These are phyloP conservation scores for Channa maculata DNA, from an alignment of 2,113 vertebrate species.

Conservation along the genomic window DNA sequence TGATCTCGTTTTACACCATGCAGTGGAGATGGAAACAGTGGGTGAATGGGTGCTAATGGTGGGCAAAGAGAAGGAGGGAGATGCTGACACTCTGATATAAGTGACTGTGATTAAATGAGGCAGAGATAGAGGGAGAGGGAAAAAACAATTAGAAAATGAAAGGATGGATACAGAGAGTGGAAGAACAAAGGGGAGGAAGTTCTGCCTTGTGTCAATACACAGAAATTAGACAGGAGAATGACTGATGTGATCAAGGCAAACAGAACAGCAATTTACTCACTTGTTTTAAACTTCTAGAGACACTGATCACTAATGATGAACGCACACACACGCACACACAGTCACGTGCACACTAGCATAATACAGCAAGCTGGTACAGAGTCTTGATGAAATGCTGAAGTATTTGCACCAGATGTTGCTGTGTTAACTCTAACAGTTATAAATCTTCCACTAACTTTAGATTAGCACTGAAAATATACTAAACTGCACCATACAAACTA, in stretches of 20 bases:
- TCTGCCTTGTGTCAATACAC: conserved; percentile 10
- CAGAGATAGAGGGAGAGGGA: conserved; percentile 25
- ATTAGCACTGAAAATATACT: neutral
- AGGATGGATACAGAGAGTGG: conserved; percentile 12
- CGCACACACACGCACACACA: conserved; percentile 23
- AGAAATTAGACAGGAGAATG: conserved; percentile 32
- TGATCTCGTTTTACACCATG: conserved; percentile 19
- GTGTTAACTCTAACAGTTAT: neutral
- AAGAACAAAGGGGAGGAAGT: neutral
- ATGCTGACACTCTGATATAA: conserved; percentile 14
- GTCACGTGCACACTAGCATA: neutral
- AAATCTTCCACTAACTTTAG: neutral
- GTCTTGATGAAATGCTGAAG: conserved; percentile 17
- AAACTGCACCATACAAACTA: neutral
- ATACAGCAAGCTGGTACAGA: neutral
- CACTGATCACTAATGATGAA: conserved; percentile 1
- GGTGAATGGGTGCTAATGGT: conserved; percentile 22
- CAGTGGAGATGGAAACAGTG: neutral
- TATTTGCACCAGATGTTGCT: conserved; percentile 19
- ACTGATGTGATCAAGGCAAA: conserved; percentile 31
- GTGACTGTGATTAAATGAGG: conserved; percentile 25
- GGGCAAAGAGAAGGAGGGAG: conserved; percentile 19
- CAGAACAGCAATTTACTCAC: conserved; percentile 19
- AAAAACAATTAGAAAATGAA: conserved; percentile 39
- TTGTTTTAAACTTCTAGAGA: neutral